These are phyloP conservation scores for Drosophila ogumai DNA, from an alignment of 1,140 invertebrate genomes.

Conservation along the genomic window DNA sequence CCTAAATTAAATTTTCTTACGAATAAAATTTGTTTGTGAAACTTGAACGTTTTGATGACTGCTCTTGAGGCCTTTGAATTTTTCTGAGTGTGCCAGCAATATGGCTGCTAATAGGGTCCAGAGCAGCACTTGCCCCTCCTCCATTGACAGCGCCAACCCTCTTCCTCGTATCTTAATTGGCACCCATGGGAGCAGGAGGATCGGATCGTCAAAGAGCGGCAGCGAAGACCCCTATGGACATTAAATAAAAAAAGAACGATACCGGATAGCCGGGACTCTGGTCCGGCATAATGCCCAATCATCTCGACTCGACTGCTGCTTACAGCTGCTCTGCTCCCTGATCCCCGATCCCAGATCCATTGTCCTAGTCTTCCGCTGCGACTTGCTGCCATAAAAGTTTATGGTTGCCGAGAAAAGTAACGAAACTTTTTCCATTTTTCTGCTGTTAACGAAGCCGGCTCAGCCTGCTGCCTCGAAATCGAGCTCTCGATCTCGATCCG, in stretches of 20 bases:
- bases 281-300: constrained; percentile 57
- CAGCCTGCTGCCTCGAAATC: not conserved
- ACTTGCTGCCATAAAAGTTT: constrained; percentile 55
- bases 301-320: constrained; percentile 50
- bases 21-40: too few relatives aligned
- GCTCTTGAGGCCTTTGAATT: not conserved
- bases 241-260: constrained; percentile 20
- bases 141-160: constrained; percentile 17
- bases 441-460: constrained; percentile 40
- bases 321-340: constrained; percentile 47
- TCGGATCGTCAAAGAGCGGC: constrained; percentile 31
- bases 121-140: constrained; percentile 13
- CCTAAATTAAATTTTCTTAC: not conserved
- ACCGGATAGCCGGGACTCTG: constrained; percentile 8
- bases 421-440: constrained; percentile 52
- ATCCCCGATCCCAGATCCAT: constrained; percentile 23
- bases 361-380: constrained; percentile 51
- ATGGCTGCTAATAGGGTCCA: constrained; percentile 56
- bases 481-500: constrained; percentile 24
- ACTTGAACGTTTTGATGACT: not conserved
- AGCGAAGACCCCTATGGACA: constrained; percentile 47
- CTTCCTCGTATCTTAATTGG: constrained; percentile 59
- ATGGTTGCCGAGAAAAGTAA: constrained; percentile 53
- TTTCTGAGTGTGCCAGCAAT: constrained; percentile 28
- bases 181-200: constrained; percentile 44